Base-by-base conservation (phyloP, 2,888 invertebrate genomes). In the Leptarthrus brevirostris region DNA sequence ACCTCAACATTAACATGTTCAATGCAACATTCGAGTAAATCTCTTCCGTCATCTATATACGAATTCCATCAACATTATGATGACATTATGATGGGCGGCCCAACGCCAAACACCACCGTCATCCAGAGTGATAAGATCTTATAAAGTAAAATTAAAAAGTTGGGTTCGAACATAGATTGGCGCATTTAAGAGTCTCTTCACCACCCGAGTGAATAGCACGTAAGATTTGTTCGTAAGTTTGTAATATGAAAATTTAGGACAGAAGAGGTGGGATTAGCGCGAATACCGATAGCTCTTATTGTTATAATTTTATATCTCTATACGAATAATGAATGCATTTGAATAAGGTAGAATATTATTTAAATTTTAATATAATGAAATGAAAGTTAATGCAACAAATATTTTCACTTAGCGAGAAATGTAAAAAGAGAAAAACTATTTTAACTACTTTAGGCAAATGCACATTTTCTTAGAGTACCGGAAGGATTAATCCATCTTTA, bases 1-100 rank as follows among this genome's bases (percentile, higher is more conserved):
- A 96, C 85, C 88, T 96, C 80, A 93, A 93, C 82, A 89, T 96
- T 79, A 91, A 91, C 81, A 96, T 96, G 95, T 96, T 96, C 85
- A 95, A 92, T 83, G 91, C 94, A 79, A 90, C 88, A 79, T 92
- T 92, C 81, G 92, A 92, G 86, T 91, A 87, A 61, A 47, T n/a
- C n/a, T n/a, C n/a, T n/a, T n/a, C n/a, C n/a, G n/a, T n/a, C 18
- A 36, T 8, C 20, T n/a, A 8, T 18, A 52, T 18, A 16, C 26
- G 40, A 22, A 40, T 8, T 30, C 30, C 30, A 30, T 30, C 30
- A n/a, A n/a, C n/a, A n/a, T n/a, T n/a, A n/a, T n/a, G n/a, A n/a
- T n/a, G n/a, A n/a, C n/a, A n/a, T n/a, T n/a, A n/a, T 18, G 54
- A 10, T 10, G 30, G 20, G 14, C 58, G 24, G 54, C 30, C 8